Base-by-base conservation (phyloP, 1,140 invertebrate genomes). In the Leptonema lineaticorne region DNA sequence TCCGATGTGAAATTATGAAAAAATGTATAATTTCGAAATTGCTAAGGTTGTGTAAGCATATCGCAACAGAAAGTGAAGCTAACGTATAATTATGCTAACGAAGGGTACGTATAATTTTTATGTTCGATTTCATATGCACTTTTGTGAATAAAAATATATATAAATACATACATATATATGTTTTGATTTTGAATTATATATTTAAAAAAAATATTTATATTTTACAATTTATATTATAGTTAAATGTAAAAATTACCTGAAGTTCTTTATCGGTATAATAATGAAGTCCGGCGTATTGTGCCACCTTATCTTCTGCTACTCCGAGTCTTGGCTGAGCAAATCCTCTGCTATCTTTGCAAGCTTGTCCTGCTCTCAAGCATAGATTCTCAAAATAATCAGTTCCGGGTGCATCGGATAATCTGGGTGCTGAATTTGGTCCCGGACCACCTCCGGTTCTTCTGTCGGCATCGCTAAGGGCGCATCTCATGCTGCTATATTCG, bases 321-420 rank as follows among this genome's bases (percentile, higher is more conserved):
- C 94, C 94, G 67, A 96, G 88, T 69, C 92, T 85, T 1, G 94
- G 92, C 41, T 88, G 85, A 69, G 89, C 86, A 80, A 91, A 96
- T 16, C 87, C 81, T 60, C 92, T 84, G 65, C 88, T 89, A 1
- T 87, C 88, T 76, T 92, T 92, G 79, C 93, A 96, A 11, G 92
- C 91, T 73, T 93, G 90, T 63, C 88, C 88, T 22, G 91, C 89
- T 82, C 93, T 92, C 70, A 96, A 81, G 75, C 94, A 97, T n/a
- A 96, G 83, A 81, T 96, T 97, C 82, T 97, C 95, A 78, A 96
- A 97, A 76, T 96, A 97, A 78, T 97, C 95, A 2, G 95, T 92
- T 22, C 94, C 94, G 73, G 92, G 91, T 1, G 92, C 91, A 74
- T 96, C 94, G 1, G 93, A 89, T 68, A 96, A 88, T 11, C 70